Percentiles rank a stretch among this genome's conserved stretches.
Evolutionary conservation across 2,113 vertebrate genomes (phyloP).

Genomic region (Colinus virginianus): DNA sequence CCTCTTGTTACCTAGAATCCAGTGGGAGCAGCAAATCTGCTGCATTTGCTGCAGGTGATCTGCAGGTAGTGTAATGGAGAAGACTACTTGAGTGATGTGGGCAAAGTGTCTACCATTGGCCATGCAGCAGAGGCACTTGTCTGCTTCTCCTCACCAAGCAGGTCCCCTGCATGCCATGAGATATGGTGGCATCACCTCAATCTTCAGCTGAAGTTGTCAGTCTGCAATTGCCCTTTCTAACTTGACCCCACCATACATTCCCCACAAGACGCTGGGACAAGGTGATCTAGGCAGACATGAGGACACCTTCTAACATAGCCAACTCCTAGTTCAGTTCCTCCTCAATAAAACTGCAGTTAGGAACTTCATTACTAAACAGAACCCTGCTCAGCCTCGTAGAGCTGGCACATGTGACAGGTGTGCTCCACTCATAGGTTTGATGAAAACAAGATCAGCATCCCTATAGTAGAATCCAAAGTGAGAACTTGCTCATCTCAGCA

Average conservation of each 20-base stretch:
- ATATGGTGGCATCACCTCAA: rapidly evolving
- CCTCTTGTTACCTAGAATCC: background rate
- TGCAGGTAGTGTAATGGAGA: background rate
- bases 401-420: rapidly evolving
- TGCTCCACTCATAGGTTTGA: background rate
- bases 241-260: background rate
- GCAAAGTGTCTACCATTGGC: background rate
- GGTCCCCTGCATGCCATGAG: background rate
- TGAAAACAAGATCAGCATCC: rapidly evolving
- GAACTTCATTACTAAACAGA: background rate
- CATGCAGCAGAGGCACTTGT: background rate
- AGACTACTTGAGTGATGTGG: background rate
- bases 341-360: rapidly evolving
- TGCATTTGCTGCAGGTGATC: background rate
- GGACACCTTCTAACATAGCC: rapidly evolving
- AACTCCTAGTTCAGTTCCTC: background rate
- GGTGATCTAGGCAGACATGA: rapidly evolving
- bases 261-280: background rate
- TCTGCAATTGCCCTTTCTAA: background rate
- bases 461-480: rapidly evolving
- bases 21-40: background rate
- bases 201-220: background rate
- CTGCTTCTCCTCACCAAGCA: background rate
- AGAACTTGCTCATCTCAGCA: background rate
- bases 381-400: rapidly evolving